Evolutionary conservation across 1,140 invertebrate species (phyloP).

Genomic region (Elysia chlorotica): DNA sequence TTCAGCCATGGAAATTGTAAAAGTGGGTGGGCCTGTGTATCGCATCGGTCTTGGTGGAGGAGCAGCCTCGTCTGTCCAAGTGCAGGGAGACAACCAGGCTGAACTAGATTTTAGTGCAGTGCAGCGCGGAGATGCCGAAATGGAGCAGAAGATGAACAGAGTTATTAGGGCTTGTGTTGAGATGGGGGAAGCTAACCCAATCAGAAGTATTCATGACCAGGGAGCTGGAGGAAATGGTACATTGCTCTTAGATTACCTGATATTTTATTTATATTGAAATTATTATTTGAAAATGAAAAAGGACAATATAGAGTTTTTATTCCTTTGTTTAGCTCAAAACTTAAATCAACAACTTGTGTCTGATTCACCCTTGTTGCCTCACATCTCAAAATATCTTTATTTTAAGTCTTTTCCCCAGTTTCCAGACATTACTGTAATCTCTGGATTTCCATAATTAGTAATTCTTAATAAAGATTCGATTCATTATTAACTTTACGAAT

Average conservation of each 20-base stretch:
- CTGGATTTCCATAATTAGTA: not conserved
- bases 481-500: not conserved
- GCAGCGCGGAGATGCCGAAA: slow-evolving; percentile 96
- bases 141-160: slow-evolving; percentile 96
- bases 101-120: slow-evolving; percentile 95
- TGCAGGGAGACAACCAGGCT: slow-evolving; percentile 81
- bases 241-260: too few species aligned
- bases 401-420: too few species aligned
- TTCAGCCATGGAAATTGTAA: slow-evolving; percentile 72
- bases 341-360: not conserved
- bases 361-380: too few species aligned
- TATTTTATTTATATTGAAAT: too few species aligned
- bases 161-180: slow-evolving; percentile 92
- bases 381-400: too few species aligned
- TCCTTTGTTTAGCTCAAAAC: too few species aligned
- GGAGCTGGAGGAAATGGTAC: slow-evolving; percentile 95
- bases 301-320: too few species aligned
- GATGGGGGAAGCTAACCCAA: slow-evolving; percentile 80
- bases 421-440: not conserved
- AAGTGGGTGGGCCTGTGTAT: slow-evolving; percentile 93
- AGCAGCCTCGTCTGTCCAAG: slow-evolving; percentile 92
- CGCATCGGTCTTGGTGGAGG: slow-evolving; percentile 97
- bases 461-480: not conserved
- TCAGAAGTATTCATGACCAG: slow-evolving; percentile 93
- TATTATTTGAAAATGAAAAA: too few species aligned